Base-by-base conservation (phyloP, 2,113 vertebrate species). In the Solea solea region DNA sequence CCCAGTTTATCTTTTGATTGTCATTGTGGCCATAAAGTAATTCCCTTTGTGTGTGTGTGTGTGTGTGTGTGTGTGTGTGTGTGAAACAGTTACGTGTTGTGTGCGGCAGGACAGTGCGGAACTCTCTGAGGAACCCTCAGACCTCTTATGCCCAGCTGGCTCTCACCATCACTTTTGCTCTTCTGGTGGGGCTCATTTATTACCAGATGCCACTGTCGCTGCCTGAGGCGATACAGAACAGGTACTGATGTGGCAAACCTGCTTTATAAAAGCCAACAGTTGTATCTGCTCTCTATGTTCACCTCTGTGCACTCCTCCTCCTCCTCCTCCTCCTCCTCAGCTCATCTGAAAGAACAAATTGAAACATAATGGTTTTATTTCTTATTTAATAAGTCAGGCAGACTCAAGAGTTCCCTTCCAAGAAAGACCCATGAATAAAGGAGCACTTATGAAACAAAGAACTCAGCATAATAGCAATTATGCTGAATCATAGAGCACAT, bases 181-280 rank as follows among this genome's bases (percentile, higher is more conserved):
- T 94, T 51, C 83, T 95, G 52, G 92, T 95, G 73, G 94, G 94
- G 56, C 91, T 94, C 58, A 94, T 95, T 80, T 95, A 94, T 84
- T 95, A 78, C 71, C 93, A 94, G 61, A 90, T 95, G 76, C 90
- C 94, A 4, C 15, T 88, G 64, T 93, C 79, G 0, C 63, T 94
- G 49, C 93, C 94, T 0, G 94, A 94, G 68, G 94, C 74, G 15
- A 25, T 94, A 25, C 94, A 94, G 90, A 95, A 94, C 90, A 94
- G 94, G 94, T 95, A 86, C 53, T 21, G 83, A 14, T 79, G 67
- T 9, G 7, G 27, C 14, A 1, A 12, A 64, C 55, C 57, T 27
- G 42, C 39, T 40, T 21, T n/a, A 21, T 0, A 51, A 34, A 48
- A 61, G 15, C 7, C 41, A 59, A 3, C 15, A 34, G 34, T 34